These are phyloP conservation scores for Lumbricus terrestris DNA, from an alignment of 2,888 invertebrate species.

Conservation along the genomic window DNA sequence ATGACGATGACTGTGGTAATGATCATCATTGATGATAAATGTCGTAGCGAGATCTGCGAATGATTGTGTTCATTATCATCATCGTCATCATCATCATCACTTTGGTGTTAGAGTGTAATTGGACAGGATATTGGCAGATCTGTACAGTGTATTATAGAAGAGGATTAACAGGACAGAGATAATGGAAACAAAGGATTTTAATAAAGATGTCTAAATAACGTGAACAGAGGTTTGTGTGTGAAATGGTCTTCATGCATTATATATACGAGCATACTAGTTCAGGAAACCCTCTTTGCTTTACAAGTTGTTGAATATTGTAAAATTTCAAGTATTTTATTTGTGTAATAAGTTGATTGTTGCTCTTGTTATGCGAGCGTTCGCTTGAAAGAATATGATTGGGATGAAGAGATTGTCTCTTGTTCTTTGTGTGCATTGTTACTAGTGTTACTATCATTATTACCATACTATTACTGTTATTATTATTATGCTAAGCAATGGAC, in stretches of 20 bases:
- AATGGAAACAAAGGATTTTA: neutral
- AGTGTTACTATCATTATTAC: neutral
- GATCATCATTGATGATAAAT: neutral
- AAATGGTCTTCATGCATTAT: neutral
- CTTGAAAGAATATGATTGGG: neutral
- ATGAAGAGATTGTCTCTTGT: neutral
- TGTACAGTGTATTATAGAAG: neutral
- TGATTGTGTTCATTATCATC: no score
- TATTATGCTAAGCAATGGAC: neutral
- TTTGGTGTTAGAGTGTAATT: neutral
- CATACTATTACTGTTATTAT: neutral
- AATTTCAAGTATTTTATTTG: slow-evolving; percentile 3
- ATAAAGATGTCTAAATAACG: neutral
- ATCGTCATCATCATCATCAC: neutral
- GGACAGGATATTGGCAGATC: neutral
- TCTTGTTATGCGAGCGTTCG: neutral
- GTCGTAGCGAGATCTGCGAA: neutral
- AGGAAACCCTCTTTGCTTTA: neutral
- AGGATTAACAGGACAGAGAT: neutral
- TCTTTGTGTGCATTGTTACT: neutral
- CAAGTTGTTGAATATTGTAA: neutral
- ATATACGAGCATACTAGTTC: neutral
- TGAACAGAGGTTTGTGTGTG: neutral
- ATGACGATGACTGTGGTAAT: neutral
- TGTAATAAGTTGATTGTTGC: neutral